Evolutionary conservation across 2,113 vertebrate species (phyloP), one percentile per base, ranked within the genome.

Genomic region (Crotalus viridis): DNA sequence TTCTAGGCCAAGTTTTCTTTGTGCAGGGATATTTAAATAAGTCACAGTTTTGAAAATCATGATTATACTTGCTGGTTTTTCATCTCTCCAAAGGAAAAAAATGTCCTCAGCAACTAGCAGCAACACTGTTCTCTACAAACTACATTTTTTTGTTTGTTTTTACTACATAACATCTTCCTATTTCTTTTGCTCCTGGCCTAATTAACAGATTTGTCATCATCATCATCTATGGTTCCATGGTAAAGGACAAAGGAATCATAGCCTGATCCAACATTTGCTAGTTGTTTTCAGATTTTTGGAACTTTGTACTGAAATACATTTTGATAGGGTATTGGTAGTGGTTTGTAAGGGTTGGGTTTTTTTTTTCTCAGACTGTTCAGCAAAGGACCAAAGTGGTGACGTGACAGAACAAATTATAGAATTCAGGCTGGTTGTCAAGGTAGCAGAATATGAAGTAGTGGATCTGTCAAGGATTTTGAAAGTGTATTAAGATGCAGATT

Each of bases 401-500:
- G 81, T 64, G 89, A 87, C 74, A 90, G 55, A 90, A 87, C 92
- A 93, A 93, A 93, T 93, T 90, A 86, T 86, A 85, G 48, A 64
- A 87, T 52, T 89, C 89, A 87, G 56, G 46, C n/a, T 61, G 89
- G 81, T 93, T 93, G 92, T 93, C 89, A 90, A 93, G 92, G 92
- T 64, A 90, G 92, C 22, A 22, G 89, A 93, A 90, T 93, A 90
- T 93, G 89, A 93, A 93, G 81, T 19, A 93, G 48, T 87, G 81
- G 89, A 90, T 90, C 92, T 93, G 92, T 69, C 89, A 43, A 87
- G 46, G 55, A 56, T 46, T 61, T 93, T 90, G 89, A 87, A 93
- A 93, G 64, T 86, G n/a, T 90, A 90, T 90, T 93, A 93, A 64
- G 89, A 93, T 90, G 92, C 92, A 93, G 92, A 93, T 90, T 93